phyloP scores from a whole-genome alignment of 2,888 invertebrate genomes.

The Phortica okadai region DNA sequence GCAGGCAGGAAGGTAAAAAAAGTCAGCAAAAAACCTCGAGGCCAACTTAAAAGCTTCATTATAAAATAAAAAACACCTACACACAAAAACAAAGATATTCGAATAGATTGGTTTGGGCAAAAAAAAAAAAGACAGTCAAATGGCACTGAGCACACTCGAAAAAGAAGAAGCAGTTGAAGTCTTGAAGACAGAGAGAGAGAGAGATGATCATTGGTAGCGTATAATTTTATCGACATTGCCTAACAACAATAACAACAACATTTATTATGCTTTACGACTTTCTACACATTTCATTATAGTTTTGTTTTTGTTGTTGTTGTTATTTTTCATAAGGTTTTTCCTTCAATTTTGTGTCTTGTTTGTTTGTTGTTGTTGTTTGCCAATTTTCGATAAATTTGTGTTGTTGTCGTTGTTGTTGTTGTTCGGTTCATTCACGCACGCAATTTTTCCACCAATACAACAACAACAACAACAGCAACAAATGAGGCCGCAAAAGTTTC shows the following conservation, averaged over 20 bases:
- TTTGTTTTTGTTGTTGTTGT: neutral
- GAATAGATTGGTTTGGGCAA: too few species aligned
- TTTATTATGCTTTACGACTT: conserved; percentile 22
- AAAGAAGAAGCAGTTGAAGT: too few species aligned
- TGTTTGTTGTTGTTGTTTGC: conserved; percentile 16
- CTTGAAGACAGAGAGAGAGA: too few species aligned
- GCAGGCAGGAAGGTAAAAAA: conserved; percentile 18
- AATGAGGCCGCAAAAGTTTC: conserved; percentile 31
- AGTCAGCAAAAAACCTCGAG: neutral
- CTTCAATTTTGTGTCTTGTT: neutral
- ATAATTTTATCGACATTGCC: neutral
- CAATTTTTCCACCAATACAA: conserved; percentile 50
- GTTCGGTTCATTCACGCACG: conserved; percentile 46
- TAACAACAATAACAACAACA: neutral
- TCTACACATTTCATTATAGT: conserved; percentile 26
- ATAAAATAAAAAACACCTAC: neutral
- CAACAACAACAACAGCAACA: neutral
- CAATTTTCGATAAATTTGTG: conserved; percentile 36
- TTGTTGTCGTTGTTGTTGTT: neutral
- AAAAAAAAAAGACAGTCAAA: too few species aligned
- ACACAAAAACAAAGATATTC: too few species aligned
- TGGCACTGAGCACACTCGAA: too few species aligned
- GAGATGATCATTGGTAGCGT: too few species aligned
- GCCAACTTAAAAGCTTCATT: neutral
- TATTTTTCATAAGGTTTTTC: neutral